Evolutionary conservation across 2,113 vertebrate species (phyloP).

Genomic region (Piprites chloris): DNA sequence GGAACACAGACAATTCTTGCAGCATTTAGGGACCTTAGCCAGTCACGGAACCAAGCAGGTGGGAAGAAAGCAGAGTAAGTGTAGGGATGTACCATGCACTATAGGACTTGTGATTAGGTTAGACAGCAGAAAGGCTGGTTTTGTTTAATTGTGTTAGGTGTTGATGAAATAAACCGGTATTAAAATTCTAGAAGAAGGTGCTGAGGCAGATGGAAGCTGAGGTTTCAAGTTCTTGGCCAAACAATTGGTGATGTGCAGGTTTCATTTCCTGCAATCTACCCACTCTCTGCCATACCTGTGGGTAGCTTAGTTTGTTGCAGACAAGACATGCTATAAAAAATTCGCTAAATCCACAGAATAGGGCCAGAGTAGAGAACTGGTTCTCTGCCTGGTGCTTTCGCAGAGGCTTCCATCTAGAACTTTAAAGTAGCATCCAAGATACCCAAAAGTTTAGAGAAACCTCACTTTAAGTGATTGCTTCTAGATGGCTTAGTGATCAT

Average conservation of each 20-base stretch:
- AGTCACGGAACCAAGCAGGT: not conserved
- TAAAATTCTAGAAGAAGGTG: not conserved
- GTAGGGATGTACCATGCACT: not conserved
- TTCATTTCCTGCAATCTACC: not conserved
- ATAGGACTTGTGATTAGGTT: not conserved
- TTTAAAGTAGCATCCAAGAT: not conserved
- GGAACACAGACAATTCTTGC: not conserved
- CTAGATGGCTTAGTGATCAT: not conserved
- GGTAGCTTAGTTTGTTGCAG: not conserved
- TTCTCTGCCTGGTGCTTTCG: not conserved
- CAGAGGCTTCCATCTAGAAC: not conserved
- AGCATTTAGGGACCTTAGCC: not conserved
- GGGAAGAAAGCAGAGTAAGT: not conserved
- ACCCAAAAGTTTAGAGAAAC: not conserved
- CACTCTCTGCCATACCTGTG: not conserved
- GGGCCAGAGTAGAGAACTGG: not conserved
- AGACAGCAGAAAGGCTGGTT: not conserved
- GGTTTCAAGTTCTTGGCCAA: not conserved
- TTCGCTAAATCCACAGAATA: not conserved
- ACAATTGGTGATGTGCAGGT: not conserved
- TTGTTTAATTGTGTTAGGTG: not conserved
- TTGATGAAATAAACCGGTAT: not conserved
- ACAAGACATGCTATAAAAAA: not conserved
- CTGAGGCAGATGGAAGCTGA: not conserved
- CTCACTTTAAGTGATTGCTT: not conserved